These are phyloP conservation scores for Phyllostomus discolor DNA, from an alignment of 2,113 vertebrate genomes.

Conservation along the genomic window DNA sequence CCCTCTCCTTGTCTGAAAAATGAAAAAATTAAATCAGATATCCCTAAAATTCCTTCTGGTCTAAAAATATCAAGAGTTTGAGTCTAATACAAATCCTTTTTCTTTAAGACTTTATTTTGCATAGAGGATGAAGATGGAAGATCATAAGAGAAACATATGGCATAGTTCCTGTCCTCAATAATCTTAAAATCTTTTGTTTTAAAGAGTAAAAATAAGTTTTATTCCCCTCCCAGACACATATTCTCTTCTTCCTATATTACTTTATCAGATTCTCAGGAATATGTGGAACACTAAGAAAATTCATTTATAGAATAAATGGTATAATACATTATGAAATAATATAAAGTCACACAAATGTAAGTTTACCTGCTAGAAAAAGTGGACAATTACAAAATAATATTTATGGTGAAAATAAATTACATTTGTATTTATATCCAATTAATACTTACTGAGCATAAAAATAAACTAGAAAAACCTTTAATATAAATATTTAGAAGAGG, in stretches of 20 bases:
- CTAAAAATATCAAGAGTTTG: neutral
- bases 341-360: neutral
- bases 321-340: neutral
- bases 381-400: neutral
- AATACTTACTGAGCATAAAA: neutral
- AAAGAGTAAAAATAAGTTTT: neutral
- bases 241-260: neutral
- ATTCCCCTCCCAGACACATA: neutral
- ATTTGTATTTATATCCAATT: neutral
- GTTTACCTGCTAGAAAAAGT: neutral
- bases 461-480: neutral
- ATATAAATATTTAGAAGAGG: neutral
- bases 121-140: neutral
- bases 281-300: neutral
- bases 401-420: neutral
- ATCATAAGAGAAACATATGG: neutral
- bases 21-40: neutral
- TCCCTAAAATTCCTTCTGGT: neutral
- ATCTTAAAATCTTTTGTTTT: slow-evolving; percentile 10
- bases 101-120: neutral
- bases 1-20: neutral
- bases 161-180: neutral
- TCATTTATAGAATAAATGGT: neutral
- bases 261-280: neutral
- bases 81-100: neutral